These are phyloP conservation scores for Azemiops feae DNA, from an alignment of 2,113 vertebrate species.

Conservation along the genomic window DNA sequence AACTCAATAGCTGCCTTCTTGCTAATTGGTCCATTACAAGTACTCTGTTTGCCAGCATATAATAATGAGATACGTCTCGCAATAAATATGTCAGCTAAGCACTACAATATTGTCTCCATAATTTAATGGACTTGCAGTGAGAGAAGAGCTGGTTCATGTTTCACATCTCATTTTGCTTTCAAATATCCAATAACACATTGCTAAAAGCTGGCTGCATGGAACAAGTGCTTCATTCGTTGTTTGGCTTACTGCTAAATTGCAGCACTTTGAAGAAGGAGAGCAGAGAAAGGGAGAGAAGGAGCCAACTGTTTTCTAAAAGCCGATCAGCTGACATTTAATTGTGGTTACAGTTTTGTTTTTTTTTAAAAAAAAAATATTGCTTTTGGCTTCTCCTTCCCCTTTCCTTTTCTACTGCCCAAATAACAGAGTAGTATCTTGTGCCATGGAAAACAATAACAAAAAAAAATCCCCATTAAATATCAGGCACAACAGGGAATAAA, in stretches of 20 bases:
- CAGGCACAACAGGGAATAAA: constrained; percentile 49
- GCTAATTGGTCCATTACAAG: constrained; percentile 3
- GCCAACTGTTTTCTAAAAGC: constrained; percentile 19
- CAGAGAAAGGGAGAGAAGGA: background rate
- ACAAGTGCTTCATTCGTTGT: constrained; percentile 3
- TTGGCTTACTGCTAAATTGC: constrained; percentile 16
- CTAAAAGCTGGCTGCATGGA: background rate
- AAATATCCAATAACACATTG: constrained; percentile 3
- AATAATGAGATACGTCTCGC: background rate
- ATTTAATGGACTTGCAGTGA: background rate
- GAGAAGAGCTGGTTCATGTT: background rate
- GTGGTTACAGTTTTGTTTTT: constrained; percentile 17
- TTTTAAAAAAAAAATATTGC: constrained; percentile 20
- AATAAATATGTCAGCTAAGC: background rate
- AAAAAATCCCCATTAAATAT: constrained; percentile 28
- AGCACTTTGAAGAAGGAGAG: constrained; percentile 7
- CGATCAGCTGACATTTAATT: constrained; percentile 29
- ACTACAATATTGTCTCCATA: background rate
- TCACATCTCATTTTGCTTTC: background rate
- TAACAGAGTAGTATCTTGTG: constrained; percentile 28
- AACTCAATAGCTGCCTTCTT: background rate
- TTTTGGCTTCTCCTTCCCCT: constrained; percentile 48
- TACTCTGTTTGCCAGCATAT: background rate
- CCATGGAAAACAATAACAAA: constrained; percentile 54
- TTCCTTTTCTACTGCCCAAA: constrained; percentile 28